A percentile compares a stretch with the other conserved stretches of the same genome.
phyloP scores from a whole-genome alignment of 2,888 invertebrate genomes.

The Leptinotarsa tumamoca region DNA sequence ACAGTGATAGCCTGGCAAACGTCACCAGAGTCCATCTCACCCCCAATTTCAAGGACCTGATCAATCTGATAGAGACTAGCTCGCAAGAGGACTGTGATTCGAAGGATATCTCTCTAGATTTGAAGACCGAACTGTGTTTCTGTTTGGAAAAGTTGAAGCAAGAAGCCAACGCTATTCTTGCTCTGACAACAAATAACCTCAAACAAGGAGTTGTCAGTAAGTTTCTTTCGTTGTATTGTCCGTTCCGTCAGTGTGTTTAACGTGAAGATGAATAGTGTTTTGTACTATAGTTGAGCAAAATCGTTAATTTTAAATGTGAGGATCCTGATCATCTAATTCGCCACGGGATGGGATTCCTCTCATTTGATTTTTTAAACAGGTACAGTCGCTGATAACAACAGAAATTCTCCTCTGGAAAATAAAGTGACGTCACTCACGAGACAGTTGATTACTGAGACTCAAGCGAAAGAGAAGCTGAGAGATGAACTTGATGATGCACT shows the following conservation, averaged over 20 bases:
- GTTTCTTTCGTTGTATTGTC: neutral
- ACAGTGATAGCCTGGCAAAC: slow-evolving; percentile 31
- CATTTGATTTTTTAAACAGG: neutral
- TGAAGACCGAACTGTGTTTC: slow-evolving; percentile 75
- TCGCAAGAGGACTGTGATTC: slow-evolving; percentile 71
- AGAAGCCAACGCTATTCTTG: slow-evolving; percentile 79
- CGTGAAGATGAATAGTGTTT: too few relatives aligned
- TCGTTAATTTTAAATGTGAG: neutral
- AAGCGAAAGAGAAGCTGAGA: slow-evolving; percentile 63
- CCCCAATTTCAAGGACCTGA: slow-evolving; percentile 74
- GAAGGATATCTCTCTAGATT: slow-evolving; percentile 64
- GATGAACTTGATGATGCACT: slow-evolving; percentile 66
- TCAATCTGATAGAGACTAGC: slow-evolving; percentile 73
- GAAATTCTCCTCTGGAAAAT: slow-evolving; percentile 51
- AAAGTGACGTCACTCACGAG: slow-evolving; percentile 55
- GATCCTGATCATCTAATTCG: neutral
- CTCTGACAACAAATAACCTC: slow-evolving; percentile 65
- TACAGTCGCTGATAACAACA: slow-evolving; percentile 7
- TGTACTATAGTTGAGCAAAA: too few relatives aligned
- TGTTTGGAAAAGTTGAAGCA: slow-evolving; percentile 76
- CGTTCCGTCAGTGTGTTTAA: neutral
- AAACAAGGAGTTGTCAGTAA: slow-evolving; percentile 21
- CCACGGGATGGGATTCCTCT: too few relatives aligned
- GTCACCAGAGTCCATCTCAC: slow-evolving; percentile 75
- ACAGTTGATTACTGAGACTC: slow-evolving; percentile 59